Evolutionary conservation across 2,888 invertebrate species (phyloP), one percentile per base, ranked within the genome.

Genomic region (Drosophila lacicola): DNA sequence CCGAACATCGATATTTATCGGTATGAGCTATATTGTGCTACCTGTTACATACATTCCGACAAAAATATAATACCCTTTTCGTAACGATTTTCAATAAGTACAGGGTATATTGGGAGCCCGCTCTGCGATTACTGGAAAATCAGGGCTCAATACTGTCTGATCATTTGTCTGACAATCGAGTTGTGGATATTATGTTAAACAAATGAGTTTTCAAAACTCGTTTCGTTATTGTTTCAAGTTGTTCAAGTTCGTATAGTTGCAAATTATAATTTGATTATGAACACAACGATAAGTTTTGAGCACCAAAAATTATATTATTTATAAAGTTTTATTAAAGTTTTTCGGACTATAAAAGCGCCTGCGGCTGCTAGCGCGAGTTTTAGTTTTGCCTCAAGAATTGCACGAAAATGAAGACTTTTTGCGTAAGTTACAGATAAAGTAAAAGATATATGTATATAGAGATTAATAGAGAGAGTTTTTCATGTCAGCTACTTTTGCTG

Each of bases 221-320:
- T 83, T 87, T 84, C 44, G 44, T 34, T 36, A 25, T 17, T 45
- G 17, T 63, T 57, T 61, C 60, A 61, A 73, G 71, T 82, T 79
- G 70, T 75, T 85, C 88, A 82, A 84, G 88, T 78, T 84, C 78
- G 85, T 67, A 74, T 68, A 70, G 70, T 78, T 75, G 88, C 88
- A 78, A 84, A 85, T 85, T 88, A 80, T 74, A 58, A 45, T 73
- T 73, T 78, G 60, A 74, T 78, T 65, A 78, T 76, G 55, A 76
- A 57, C 70, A 68, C 57, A 50, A 57, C 67, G 65, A 78, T 78
- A 70, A 61, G 49, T 69, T 66, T 61, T 50, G 34, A 11, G 13
- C 37, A 61, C 65, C 29, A 9, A 13, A 68, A 63, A 72, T 39
- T 4, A 44, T 19, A 70, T 49, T 34, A 14, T 13, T 21, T 8